Percentiles rank a stretch among this genome's conserved stretches.
Conservation (phyloP, 23 tunicate genomes). For the Aplidium turbinatum region DNA sequence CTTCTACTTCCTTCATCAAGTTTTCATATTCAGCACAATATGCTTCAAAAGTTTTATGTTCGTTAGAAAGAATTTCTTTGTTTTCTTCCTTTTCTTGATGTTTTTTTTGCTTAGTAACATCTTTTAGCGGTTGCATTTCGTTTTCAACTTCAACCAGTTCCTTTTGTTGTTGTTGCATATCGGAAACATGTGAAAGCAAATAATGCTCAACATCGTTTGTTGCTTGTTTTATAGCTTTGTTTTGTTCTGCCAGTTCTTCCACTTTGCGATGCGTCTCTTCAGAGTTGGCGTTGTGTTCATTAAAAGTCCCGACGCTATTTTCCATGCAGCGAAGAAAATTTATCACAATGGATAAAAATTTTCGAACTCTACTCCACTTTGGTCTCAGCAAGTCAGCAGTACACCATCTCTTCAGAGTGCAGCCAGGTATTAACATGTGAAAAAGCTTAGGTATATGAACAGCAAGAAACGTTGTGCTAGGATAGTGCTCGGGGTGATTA, state of each 20-base stretch:
- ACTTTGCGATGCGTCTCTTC: slow-evolving; percentile 26
- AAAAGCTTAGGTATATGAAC: slow-evolving; percentile 21
- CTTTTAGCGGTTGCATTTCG: slow-evolving; percentile 5
- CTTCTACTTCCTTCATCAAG: slow-evolving; percentile 22
- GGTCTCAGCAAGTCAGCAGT: slow-evolving; percentile 33
- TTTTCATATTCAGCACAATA: background rate
- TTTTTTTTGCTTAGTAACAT: slow-evolving; percentile 15
- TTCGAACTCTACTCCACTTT: slow-evolving; percentile 41
- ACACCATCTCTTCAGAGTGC: slow-evolving; percentile 9
- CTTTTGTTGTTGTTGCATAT: slow-evolving; percentile 12
- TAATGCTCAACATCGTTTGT: slow-evolving; percentile 8
- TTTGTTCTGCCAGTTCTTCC: slow-evolving; percentile 8
- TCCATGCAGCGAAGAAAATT: slow-evolving; percentile 45
- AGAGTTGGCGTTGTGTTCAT: slow-evolving; percentile 13
- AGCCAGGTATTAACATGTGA: slow-evolving; percentile 32
- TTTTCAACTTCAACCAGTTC: slow-evolving; percentile 25
- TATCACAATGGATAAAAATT: slow-evolving; percentile 19
- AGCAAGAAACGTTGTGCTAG: slow-evolving; percentile 7
- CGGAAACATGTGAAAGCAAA: slow-evolving; percentile 5
- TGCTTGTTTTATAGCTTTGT: slow-evolving; percentile 11
- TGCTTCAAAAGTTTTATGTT: background rate
- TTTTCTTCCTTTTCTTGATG: slow-evolving; percentile 27
- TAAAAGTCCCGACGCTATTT: background rate
- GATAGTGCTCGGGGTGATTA: slow-evolving; percentile 19
- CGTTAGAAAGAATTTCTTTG: slow-evolving; percentile 7